Evolutionary conservation across 1,140 invertebrate genomes (phyloP).

Genomic region (Riptortus pedestris): DNA sequence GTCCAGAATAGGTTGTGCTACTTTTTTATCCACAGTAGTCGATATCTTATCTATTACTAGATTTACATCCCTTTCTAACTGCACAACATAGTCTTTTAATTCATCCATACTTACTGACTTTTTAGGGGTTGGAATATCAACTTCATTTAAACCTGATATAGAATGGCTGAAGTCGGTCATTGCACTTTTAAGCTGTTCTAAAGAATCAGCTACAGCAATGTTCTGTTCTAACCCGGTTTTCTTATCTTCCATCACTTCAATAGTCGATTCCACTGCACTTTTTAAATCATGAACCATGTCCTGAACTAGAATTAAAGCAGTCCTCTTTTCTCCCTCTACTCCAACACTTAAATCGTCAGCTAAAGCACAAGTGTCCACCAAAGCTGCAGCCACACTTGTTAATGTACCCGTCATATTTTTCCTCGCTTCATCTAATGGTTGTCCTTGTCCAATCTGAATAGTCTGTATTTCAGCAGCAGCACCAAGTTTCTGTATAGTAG

Average conservation of each 20-base stretch:
- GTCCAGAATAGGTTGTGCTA: slow-evolving; percentile 19
- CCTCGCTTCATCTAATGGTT: slow-evolving; percentile 19
- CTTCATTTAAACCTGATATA: slow-evolving; percentile 3
- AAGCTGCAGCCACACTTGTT: not conserved
- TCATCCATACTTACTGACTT: slow-evolving; percentile 15
- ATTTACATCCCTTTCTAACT: slow-evolving; percentile 18
- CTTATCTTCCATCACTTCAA: slow-evolving; percentile 17
- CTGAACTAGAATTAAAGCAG: slow-evolving; percentile 19
- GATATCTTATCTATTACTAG: slow-evolving; percentile 10
- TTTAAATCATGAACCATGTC: slow-evolving; percentile 22
- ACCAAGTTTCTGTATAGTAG: slow-evolving; percentile 6
- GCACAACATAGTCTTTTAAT: slow-evolving; percentile 17
- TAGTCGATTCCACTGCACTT: slow-evolving; percentile 17
- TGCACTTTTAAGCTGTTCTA: slow-evolving; percentile 16
- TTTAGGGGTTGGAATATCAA: slow-evolving; percentile 1
- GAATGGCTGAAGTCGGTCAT: slow-evolving; percentile 16
- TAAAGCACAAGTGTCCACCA: slow-evolving; percentile 8
- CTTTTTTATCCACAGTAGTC: slow-evolving; percentile 14
- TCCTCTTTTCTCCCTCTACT: slow-evolving; percentile 13
- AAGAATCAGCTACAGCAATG: not conserved
- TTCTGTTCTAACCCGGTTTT: slow-evolving; percentile 13
- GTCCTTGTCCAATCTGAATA: slow-evolving; percentile 6
- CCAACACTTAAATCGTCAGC: slow-evolving; percentile 15
- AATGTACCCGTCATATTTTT: slow-evolving; percentile 5
- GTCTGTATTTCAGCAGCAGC: slow-evolving; percentile 14